A percentile compares a stretch with the other conserved stretches of the same genome.
phyloP scores from a whole-genome alignment of 2,113 vertebrate species.

The Brachypodius melanocephalos region DNA sequence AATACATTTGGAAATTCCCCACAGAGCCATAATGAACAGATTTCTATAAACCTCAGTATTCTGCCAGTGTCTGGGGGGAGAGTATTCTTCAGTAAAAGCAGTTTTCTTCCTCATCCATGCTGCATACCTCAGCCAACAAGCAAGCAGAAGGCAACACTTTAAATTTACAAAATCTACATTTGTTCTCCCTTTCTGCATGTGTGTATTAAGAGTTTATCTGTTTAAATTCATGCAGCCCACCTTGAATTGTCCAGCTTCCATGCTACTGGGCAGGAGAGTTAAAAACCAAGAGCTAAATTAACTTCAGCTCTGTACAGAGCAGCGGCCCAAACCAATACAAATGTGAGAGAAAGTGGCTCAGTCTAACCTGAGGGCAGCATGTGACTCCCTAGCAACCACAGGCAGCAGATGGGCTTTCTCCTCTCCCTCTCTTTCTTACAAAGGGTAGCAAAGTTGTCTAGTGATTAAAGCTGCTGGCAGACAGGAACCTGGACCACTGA shows the following conservation, averaged over 20 bases:
- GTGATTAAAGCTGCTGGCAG: not conserved
- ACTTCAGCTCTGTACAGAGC: not conserved
- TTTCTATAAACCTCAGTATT: conserved; percentile 58
- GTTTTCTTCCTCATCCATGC: not conserved
- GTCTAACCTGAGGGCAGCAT: not conserved
- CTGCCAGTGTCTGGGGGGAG: not conserved
- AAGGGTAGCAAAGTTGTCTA: not conserved
- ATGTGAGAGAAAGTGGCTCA: not conserved
- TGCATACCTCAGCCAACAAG: not conserved
- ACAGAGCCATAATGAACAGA: conserved; percentile 49
- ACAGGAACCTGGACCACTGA: not conserved
- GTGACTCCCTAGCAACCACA: conserved; percentile 10
- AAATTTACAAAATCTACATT: not conserved
- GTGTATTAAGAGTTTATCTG: fast-evolving
- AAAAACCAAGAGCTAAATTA: not conserved
- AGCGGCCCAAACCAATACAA: not conserved
- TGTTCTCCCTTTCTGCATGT: not conserved
- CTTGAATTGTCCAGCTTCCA: not conserved
- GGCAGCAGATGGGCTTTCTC: conserved; percentile 36
- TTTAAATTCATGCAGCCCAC: not conserved
- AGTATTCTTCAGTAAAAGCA: not conserved
- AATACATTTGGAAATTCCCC: conserved; percentile 55
- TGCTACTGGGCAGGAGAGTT: not conserved
- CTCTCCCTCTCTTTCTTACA: not conserved
- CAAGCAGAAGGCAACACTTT: not conserved